Evolutionary conservation across 2,888 invertebrate genomes (phyloP), one percentile per base, ranked within the genome.

Genomic region (Malthinus seriepunctatus): DNA sequence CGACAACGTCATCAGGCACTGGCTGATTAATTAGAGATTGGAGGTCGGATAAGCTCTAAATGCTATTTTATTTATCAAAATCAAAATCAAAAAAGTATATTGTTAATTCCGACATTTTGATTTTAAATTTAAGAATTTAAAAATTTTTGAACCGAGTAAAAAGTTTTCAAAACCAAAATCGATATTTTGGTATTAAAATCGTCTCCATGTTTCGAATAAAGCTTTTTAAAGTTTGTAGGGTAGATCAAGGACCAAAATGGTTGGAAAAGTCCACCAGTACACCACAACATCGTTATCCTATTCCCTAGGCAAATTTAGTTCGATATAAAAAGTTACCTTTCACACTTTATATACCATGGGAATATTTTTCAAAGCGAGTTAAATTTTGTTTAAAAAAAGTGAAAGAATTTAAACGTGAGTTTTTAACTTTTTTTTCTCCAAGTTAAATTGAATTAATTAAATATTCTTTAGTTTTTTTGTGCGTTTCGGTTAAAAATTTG

Each of bases 241-340:
- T 52, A 46, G 46, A 52, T 52, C 46, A 52, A 45, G 52, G 32
- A 35, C 45, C 39, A 42, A 45, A 52, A 46, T 46, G 37, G 45
- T 32, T 32, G 51, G 45, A 44, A 31, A 42, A 46, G 45, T 52
- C 52, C 45, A 44, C 37, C 52, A 46, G 44, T 44, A 46, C 45
- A 45, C 46, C 32, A 45, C 44, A 46, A 37, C 45, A 46, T 45
- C 52, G 52, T 52, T 44, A 52, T 45, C 52, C 10, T 44, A 44
- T 45, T 52, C 46, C 46, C 15, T 23, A 34, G 45, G 37, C 45
- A 37, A 44, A 52, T 52, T 45, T 37, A 14, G 35, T 32, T 44
- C 45, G 37, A 52, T 37, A 52, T 46, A 52, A 52, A 52, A 52
- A 52, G 39, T 52, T 37, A 51, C 45, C 48, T 33, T 51, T 51